Conservation (phyloP, 2,113 vertebrate species). For the Spea bombifrons region DNA sequence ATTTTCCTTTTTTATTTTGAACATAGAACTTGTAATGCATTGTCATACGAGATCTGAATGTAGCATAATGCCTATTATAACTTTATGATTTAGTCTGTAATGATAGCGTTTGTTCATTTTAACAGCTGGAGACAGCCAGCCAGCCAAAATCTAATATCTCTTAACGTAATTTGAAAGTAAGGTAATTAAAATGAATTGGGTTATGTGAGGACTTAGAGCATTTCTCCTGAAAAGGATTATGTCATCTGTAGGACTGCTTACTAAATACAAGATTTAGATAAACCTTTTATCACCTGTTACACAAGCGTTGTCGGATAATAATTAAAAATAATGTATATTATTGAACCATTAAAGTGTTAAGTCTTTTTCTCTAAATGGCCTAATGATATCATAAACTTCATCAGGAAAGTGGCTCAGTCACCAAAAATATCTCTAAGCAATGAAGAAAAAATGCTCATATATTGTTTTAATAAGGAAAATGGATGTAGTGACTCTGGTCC, state of each 20-base stretch:
- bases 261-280: not conserved
- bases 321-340: no score
- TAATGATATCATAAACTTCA: no score
- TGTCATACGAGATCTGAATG: conserved; percentile 9
- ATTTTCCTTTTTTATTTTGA: conserved; percentile 1
- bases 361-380: no score
- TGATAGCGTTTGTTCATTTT: conserved; percentile 29
- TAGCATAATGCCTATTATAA: not conserved
- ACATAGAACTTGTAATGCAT: not conserved
- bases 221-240: not conserved
- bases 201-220: conserved; percentile 20
- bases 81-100: conserved; percentile 19
- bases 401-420: no score
- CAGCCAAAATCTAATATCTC: conserved; percentile 36
- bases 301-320: no score
- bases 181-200: conserved; percentile 38
- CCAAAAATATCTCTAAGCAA: no score
- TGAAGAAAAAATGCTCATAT: no score
- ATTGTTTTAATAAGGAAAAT: no score
- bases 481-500: no score
- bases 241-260: not conserved
- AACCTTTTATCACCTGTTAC: not conserved
- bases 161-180: conserved; percentile 34
- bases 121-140: conserved; percentile 33
- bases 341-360: no score